A percentile compares a stretch with the other conserved stretches of the same genome.
Evolutionary conservation across 1,140 invertebrate species (phyloP).

Genomic region (Drosophila pachea): DNA sequence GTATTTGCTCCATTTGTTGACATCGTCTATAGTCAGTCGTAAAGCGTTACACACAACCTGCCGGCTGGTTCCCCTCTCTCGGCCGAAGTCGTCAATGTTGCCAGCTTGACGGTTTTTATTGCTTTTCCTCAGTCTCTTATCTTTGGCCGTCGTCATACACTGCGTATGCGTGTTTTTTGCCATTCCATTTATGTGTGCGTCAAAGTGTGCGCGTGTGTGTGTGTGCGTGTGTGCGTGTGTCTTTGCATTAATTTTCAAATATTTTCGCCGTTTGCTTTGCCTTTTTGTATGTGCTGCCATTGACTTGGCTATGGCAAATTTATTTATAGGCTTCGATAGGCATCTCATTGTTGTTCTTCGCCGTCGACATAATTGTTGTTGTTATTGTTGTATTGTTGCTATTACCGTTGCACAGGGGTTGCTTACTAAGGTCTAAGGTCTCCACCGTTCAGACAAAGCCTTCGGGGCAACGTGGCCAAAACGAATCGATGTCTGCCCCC

Average conservation of each 20-base stretch:
- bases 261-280: constrained; percentile 38
- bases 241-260: constrained; percentile 59
- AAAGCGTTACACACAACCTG: constrained; percentile 22
- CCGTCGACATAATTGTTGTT: constrained; percentile 28
- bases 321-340: constrained; percentile 59
- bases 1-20: constrained; percentile 57
- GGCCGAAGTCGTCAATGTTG: constrained; percentile 42
- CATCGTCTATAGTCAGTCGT: constrained; percentile 37
- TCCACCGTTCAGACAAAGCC: too few species aligned
- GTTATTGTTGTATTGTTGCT: constrained; percentile 9
- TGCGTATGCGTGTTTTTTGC: constrained; percentile 51
- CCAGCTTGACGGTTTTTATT: constrained; percentile 59
- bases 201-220: too few species aligned
- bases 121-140: constrained; percentile 38
- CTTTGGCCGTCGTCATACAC: constrained; percentile 25
- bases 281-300: constrained; percentile 38
- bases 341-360: constrained; percentile 50
- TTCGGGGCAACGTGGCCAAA: constrained; percentile 6
- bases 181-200: constrained; percentile 13
- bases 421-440: constrained; percentile 8
- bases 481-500: constrained; percentile 5
- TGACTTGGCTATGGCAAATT: constrained; percentile 49
- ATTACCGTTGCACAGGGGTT: constrained; percentile 26
- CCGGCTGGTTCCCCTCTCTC: constrained; percentile 6
- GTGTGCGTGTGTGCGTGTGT: constrained; percentile 17